Evolutionary conservation across 2,888 invertebrate genomes (phyloP), one percentile per base, ranked within the genome.

Genomic region (Rhagium mordax): DNA sequence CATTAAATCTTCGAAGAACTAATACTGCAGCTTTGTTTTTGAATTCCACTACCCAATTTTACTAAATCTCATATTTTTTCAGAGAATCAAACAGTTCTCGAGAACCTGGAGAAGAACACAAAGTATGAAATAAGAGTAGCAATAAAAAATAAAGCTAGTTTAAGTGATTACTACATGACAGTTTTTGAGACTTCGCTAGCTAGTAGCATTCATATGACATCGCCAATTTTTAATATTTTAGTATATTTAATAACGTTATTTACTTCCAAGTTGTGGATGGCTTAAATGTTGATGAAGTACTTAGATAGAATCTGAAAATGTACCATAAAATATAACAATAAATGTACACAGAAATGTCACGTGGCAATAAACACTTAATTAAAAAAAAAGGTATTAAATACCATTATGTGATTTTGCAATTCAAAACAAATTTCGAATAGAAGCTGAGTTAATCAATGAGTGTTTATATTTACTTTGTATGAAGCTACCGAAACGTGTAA

Each of bases 61-160:
- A n/a, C n/a, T n/a, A n/a, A n/a, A n/a, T 47, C 8, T 2, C 7
- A 55, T 29, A 4, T 59, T 59, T 20, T 41, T 41, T 61, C 20
- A 16, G 21, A 83, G 90, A 90, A 89, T 71, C 88, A 87, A 65
- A 90, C 90, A 81, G 84, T 88, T 3, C 82, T 91, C 51, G 86
- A 85, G 15, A 86, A 89, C 64, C 84, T 91, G 51, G 84, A 87
- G 20, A 86, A 87, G 27, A 88, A 90, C 76, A 90, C 90, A 1
- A 87, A 87, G 33, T 91, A 91, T 80, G 86, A 89, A 71, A 87
- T 91, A 73, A 85, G 89, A 64, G 91, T 89, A 0, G 91, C 91
- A 29, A 89, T 91, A 1, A 87, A 87, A 68, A 91, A 91, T 81
- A 84, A 87, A 18, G 91, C 91, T 8, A 91, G 91, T n/a, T 84